These are phyloP conservation scores for Endotricha flammealis DNA, from an alignment of 2,888 invertebrate species.

Conservation along the genomic window DNA sequence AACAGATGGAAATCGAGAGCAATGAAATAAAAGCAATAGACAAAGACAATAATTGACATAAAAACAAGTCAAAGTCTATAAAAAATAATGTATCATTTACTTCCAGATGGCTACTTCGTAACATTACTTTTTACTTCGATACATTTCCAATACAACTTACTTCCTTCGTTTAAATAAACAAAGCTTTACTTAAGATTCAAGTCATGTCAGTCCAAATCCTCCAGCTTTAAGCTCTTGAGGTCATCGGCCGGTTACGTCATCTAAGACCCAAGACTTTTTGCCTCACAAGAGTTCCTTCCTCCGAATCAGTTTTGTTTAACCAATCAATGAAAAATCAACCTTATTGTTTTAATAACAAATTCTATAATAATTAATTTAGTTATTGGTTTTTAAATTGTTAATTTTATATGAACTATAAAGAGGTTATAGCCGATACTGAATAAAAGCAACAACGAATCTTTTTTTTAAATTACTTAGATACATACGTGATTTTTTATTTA, in stretches of 20 bases:
- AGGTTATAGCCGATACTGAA: slow-evolving; percentile 19
- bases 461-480: too few relatives aligned
- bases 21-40: too few relatives aligned
- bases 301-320: slow-evolving; percentile 19
- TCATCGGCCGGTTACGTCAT: slow-evolving; percentile 63
- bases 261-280: slow-evolving; percentile 45
- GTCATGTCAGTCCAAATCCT: slow-evolving; percentile 43
- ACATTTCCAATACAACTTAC: too few relatives aligned
- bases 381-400: too few relatives aligned
- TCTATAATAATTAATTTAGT: not conserved
- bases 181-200: slow-evolving; percentile 37
- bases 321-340: slow-evolving; percentile 13
- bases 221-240: slow-evolving; percentile 42
- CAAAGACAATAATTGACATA: too few relatives aligned
- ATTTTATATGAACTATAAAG: slow-evolving; percentile 12
- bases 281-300: slow-evolving; percentile 31
- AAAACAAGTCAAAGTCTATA: too few relatives aligned
- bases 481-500: too few relatives aligned
- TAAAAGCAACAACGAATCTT: slow-evolving; percentile 26
- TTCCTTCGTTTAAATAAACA: too few relatives aligned
- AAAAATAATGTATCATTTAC: too few relatives aligned
- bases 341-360: slow-evolving; percentile 12
- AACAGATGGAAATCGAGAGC: too few relatives aligned
- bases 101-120: too few relatives aligned
- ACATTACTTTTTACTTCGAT: too few relatives aligned